Percentiles rank a stretch among this genome's conserved stretches.
phyloP scores from a whole-genome alignment of 2,797 vertebrate genomes.

The Leontocebus nigricollis region DNA sequence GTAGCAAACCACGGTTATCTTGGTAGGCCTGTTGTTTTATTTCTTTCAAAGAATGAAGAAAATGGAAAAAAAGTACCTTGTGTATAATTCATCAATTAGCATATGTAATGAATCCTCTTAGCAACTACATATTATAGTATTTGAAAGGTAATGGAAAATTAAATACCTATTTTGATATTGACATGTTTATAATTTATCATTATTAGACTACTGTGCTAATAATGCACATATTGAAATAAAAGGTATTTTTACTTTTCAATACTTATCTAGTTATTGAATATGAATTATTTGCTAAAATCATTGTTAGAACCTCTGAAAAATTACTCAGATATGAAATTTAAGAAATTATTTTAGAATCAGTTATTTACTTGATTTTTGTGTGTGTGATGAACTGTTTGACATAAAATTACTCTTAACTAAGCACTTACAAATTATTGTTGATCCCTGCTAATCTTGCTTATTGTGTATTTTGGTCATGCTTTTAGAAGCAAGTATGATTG shows the following conservation, averaged over 20 bases:
- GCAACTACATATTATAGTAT: not conserved
- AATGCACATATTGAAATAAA: not conserved
- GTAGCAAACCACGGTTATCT: not conserved
- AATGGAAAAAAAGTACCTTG: not conserved
- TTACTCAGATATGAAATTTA: not conserved
- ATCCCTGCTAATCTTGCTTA: not conserved
- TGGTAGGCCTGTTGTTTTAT: not conserved
- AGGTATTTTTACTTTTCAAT: not conserved
- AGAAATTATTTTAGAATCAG: not conserved
- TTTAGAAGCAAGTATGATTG: slow-evolving; percentile 3
- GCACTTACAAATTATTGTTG: not conserved
- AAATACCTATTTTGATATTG: not conserved
- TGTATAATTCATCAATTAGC: not conserved
- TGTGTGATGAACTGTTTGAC: not conserved
- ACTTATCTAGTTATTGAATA: not conserved
- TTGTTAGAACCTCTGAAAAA: not conserved
- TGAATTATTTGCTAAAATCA: not conserved
- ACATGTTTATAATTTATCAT: not conserved
- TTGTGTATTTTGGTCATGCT: not conserved
- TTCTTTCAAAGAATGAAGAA: slow-evolving; percentile 42
- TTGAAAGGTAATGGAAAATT: slow-evolving; percentile 15
- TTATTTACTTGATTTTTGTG: slow-evolving; percentile 20
- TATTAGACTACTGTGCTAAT: not conserved
- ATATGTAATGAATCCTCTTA: not conserved
- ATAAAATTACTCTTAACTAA: slow-evolving; percentile 8